phyloP scores from a whole-genome alignment of 2,113 vertebrate species.

The Redunca redunca region DNA sequence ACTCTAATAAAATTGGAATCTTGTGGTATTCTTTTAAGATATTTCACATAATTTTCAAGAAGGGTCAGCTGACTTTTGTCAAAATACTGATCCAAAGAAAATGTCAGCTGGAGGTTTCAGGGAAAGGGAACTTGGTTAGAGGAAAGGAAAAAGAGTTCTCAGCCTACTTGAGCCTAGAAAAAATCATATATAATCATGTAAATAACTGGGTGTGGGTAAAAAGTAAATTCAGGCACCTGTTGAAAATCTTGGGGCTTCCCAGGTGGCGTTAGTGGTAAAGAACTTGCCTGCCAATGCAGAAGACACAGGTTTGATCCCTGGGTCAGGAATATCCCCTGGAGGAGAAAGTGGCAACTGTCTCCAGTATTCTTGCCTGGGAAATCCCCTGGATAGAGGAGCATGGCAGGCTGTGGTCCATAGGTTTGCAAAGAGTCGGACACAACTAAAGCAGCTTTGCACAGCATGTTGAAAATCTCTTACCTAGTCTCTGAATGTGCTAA shows the following conservation, averaged over 20 bases:
- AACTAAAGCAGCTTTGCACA: neutral
- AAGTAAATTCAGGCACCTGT: neutral
- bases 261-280: neutral
- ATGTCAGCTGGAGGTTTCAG: neutral
- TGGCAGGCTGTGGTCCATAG: neutral
- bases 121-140: neutral
- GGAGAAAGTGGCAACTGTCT: neutral
- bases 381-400: neutral
- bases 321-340: neutral
- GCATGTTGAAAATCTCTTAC: neutral
- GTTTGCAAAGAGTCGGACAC: neutral
- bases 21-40: neutral
- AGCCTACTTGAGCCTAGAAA: neutral
- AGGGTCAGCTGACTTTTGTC: neutral
- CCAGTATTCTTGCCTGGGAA: neutral
- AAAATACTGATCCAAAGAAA: neutral
- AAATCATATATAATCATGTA: neutral
- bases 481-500: neutral
- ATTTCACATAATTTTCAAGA: neutral
- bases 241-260: neutral
- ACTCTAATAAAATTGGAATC: slow-evolving; percentile 1
- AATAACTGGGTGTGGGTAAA: neutral
- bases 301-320: neutral
- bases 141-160: neutral
- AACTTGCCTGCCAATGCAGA: neutral